Evolutionary conservation across 2,113 vertebrate genomes (phyloP).

Genomic region (Erpornis zantholeuca): DNA sequence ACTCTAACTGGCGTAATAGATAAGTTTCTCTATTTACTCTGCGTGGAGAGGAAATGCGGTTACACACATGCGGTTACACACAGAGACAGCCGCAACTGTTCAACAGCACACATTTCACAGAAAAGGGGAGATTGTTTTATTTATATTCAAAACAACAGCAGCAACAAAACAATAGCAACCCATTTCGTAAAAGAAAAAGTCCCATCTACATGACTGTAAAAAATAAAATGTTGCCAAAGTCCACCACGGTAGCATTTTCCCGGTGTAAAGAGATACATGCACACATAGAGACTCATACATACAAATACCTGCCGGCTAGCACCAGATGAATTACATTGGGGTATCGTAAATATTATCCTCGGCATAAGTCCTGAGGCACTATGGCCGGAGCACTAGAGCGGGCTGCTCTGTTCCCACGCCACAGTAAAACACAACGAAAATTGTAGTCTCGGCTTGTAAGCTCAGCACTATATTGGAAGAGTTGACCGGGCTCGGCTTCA

Average conservation of each 20-base stretch:
- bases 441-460: background rate
- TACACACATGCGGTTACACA: background rate
- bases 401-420: background rate
- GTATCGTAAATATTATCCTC: background rate
- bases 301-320: slow-evolving; percentile 23
- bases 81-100: background rate
- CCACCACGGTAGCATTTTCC: background rate
- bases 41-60: slow-evolving; percentile 19
- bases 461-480: background rate
- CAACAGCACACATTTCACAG: background rate
- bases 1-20: slow-evolving; percentile 18
- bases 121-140: background rate
- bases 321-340: background rate
- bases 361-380: background rate
- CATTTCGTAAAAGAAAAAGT: background rate
- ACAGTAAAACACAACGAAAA: slow-evolving; percentile 34
- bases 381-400: background rate
- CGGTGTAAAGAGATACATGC: background rate
- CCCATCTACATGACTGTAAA: background rate
- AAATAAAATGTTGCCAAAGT: background rate
- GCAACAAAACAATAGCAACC: background rate
- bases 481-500: slow-evolving; percentile 42
- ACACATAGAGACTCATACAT: background rate
- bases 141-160: background rate
- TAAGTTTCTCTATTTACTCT: slow-evolving; percentile 56